Evolutionary conservation across 2,113 vertebrate genomes (phyloP), one percentile per base, ranked within the genome.

Genomic region (Neoarius graeffei): DNA sequence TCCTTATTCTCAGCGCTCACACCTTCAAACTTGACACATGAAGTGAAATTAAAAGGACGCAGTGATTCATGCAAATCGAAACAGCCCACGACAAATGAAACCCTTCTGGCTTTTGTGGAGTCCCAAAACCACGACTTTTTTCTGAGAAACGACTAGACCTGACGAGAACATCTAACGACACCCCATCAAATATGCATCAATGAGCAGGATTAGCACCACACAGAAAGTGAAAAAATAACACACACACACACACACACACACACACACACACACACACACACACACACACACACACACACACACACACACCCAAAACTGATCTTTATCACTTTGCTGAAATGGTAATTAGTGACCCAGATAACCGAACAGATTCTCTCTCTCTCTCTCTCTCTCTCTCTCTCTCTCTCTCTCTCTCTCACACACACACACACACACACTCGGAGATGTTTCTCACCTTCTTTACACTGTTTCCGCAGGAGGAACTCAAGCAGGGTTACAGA

Each of bases 11-110:
- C 48, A 79, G 13, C n/a, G 20, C 19, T 66, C 54, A 86, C 59
- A 8, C 20, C 35, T 30, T 42, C 42, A 42, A 42, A 4, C 42
- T 4, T 76, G 81, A 71, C 81, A 52, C 85, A 62, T 54, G 71
- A 77, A 83, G 74, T 90, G 87, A 89, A 91, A 90, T 82, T 83
- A 84, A 54, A 23, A 66, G 59, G 62, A 84, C 42, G 57, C 73
- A 85, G 86, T 92, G 92, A 95, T 93, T 94, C 93, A 93, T 90
- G 87, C 89, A 91, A 88, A 89, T 84, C 89, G 71, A 83, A 88
- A 94, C 81, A 90, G 85, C 91, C 89, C 89, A 92, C n/a, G 95
- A 91, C 93, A 93, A 92, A 90, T 93, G 95, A 95, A 96, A 95
- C 93, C 93, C 91, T 14, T 77, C 67, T 86, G 83, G 83, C 85